These are phyloP conservation scores for Loris lydekkerianus DNA, from an alignment of 2,797 vertebrate genomes.

Conservation along the genomic window DNA sequence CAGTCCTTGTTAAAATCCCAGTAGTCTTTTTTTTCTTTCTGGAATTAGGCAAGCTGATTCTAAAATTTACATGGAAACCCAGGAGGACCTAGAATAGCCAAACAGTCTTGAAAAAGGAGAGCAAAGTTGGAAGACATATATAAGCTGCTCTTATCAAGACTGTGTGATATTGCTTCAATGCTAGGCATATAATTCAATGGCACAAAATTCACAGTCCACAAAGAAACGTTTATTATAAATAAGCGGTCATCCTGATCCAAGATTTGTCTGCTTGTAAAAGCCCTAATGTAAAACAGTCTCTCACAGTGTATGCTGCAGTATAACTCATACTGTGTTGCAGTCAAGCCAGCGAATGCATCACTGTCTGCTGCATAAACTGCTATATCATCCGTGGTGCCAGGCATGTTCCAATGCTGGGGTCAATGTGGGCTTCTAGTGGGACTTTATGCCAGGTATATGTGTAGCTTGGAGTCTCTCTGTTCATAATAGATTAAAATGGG, in stretches of 20 bases:
- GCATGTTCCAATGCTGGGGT: slow-evolving; percentile 86
- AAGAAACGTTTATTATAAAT: neutral
- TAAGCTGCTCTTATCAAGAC: slow-evolving; percentile 29
- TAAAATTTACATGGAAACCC: slow-evolving; percentile 48
- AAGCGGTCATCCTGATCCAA: neutral
- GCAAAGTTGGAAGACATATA: slow-evolving; percentile 8
- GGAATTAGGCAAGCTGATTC: slow-evolving; percentile 12
- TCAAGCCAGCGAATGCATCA: slow-evolving; percentile 76
- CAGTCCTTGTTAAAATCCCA: neutral
- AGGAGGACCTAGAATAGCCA: slow-evolving; percentile 3
- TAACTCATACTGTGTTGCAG: slow-evolving; percentile 75
- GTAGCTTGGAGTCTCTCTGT: neutral
- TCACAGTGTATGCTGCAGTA: slow-evolving; percentile 75
- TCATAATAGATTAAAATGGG: slow-evolving; percentile 19
- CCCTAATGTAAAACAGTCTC: neutral
- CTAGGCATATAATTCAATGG: slow-evolving; percentile 31
- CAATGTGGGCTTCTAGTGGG: slow-evolving; percentile 83
- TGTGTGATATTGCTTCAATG: neutral
- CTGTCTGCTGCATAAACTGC: slow-evolving; percentile 59
- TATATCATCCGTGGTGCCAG: slow-evolving; percentile 71
- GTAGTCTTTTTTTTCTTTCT: neutral
- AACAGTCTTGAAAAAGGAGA: slow-evolving; percentile 52
- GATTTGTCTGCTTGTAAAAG: slow-evolving; percentile 62
- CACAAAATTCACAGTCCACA: slow-evolving; percentile 40
- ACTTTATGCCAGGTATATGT: slow-evolving; percentile 86